Evolutionary conservation across 1,140 invertebrate genomes (phyloP).

Genomic region (Drosophila melanica): DNA sequence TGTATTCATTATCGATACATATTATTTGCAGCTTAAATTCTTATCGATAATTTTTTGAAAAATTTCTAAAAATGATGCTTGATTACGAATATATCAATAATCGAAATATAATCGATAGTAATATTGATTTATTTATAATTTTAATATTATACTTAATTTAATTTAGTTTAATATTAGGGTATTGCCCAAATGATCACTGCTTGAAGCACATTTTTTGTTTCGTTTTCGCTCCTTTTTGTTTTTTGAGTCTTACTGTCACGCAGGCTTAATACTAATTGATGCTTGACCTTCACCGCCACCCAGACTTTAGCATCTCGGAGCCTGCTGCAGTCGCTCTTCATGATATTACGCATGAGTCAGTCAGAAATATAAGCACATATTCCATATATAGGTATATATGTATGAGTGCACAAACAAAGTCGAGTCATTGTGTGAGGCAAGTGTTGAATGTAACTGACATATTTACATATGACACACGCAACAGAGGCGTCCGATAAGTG

Average conservation of each 20-base stretch:
- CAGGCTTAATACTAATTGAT: conserved; percentile 15
- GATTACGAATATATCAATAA: no score
- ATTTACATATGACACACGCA: conserved; percentile 33
- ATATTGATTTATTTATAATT: not conserved
- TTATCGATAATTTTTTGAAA: no score
- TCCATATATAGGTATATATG: conserved; percentile 5
- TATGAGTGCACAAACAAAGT: conserved; percentile 20
- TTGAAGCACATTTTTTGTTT: not conserved
- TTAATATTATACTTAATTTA: not conserved
- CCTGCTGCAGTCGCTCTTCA: not conserved
- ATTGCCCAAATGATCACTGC: not conserved
- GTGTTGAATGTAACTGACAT: conserved; percentile 26
- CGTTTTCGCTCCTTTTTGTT: not conserved
- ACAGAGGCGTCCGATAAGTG: not conserved
- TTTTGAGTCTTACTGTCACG: not conserved
- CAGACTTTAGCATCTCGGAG: not conserved
- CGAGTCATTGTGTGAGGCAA: conserved; percentile 21
- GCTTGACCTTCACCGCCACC: conserved; percentile 20
- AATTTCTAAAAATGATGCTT: no score
- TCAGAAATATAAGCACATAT: not conserved
- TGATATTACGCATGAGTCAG: conserved; percentile 33
- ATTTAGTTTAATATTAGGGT: not conserved
- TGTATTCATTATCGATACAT: no score
- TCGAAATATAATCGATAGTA: no score
- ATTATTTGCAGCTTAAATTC: no score